Evolutionary conservation across 2,113 vertebrate species (phyloP).

Genomic region (Sminthopsis crassicaudata): DNA sequence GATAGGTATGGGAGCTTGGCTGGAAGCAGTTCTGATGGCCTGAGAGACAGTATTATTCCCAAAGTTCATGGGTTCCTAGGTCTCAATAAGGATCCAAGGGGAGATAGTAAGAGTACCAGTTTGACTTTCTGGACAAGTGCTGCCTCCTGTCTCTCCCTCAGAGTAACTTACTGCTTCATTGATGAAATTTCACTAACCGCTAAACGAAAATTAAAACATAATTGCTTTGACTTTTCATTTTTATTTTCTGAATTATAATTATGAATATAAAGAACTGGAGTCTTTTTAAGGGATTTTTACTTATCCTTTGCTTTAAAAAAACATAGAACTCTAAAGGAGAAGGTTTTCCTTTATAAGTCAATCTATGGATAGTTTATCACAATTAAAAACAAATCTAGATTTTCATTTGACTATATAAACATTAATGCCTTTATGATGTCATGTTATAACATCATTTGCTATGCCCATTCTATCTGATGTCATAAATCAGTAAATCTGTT

Average conservation of each 20-base stretch:
- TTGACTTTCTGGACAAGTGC: not conserved
- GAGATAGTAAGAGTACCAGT: not conserved
- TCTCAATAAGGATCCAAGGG: not conserved
- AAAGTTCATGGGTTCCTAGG: not conserved
- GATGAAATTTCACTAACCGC: not conserved
- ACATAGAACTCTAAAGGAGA: not conserved
- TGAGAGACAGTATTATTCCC: not conserved
- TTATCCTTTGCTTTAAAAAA: not conserved
- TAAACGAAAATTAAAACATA: not conserved
- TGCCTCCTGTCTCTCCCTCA: not conserved
- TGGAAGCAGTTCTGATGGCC: not conserved
- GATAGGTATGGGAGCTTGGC: not conserved
- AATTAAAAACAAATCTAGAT: not conserved
- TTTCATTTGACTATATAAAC: not conserved
- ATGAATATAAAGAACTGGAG: not conserved
- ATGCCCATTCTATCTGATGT: not conserved
- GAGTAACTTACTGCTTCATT: not conserved
- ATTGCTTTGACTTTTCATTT: not conserved
- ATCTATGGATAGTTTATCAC: not conserved
- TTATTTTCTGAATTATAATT: not conserved
- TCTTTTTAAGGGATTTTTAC: conserved; percentile 9
- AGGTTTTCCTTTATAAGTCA: not conserved
- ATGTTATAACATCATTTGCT: not conserved
- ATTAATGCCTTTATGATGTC: not conserved
- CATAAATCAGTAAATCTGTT: not conserved